These are phyloP conservation scores for Microcebus lehilahytsara DNA, from an alignment of 2,113 vertebrate species.

Conservation along the genomic window DNA sequence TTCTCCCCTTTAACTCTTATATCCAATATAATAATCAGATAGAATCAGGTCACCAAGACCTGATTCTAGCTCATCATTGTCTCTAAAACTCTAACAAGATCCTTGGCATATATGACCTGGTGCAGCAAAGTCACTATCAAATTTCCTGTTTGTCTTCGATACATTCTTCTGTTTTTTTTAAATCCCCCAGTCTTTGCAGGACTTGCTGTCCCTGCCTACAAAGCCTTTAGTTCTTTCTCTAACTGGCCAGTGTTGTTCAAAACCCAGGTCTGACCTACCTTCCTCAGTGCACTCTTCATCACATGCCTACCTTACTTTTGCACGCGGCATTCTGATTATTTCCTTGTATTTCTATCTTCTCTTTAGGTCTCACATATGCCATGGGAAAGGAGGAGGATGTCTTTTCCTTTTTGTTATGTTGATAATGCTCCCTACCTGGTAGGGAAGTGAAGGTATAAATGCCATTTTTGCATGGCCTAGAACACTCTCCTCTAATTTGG, in stretches of 20 bases:
- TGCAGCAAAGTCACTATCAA: rapidly evolving
- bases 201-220: rapidly evolving
- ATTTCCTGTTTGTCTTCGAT: background rate
- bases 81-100: background rate
- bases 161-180: background rate
- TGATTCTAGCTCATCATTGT: background rate
- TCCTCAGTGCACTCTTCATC: rapidly evolving
- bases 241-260: background rate
- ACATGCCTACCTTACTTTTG: rapidly evolving
- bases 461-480: background rate
- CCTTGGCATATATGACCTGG: rapidly evolving
- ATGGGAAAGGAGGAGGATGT: rapidly evolving
- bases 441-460: background rate
- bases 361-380: background rate
- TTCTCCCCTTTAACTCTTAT: too few relatives aligned
- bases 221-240: background rate
- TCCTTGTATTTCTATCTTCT: background rate
- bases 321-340: too few relatives aligned
- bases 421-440: background rate
- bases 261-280: rapidly evolving
- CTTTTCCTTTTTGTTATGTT: background rate
- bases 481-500: background rate
- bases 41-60: background rate
- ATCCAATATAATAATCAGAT: too few relatives aligned
- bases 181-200: background rate